Percentiles rank a stretch among this genome's conserved stretches.
These are phyloP conservation scores for Erebia epiphron DNA, from an alignment of 2,888 invertebrate species.

Conservation along the genomic window DNA sequence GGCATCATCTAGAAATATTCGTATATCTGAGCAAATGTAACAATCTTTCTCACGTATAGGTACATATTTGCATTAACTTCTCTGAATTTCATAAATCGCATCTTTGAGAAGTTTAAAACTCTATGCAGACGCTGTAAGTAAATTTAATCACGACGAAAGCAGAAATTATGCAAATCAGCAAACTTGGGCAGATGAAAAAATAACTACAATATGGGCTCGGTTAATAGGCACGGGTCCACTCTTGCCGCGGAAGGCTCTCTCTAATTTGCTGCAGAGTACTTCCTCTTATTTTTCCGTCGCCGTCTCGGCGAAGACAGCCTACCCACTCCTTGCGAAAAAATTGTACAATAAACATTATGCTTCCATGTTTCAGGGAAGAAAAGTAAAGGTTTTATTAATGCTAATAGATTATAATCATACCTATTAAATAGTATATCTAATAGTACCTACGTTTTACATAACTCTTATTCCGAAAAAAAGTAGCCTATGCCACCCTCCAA, in stretches of 20 bases:
- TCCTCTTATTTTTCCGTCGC: slow-evolving; percentile 64
- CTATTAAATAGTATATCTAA: too few relatives aligned
- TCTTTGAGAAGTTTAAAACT: neutral
- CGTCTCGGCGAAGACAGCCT: slow-evolving; percentile 50
- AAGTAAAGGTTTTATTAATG: too few relatives aligned
- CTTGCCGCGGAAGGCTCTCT: slow-evolving; percentile 67
- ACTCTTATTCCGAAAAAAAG: too few relatives aligned
- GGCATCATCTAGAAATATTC: too few relatives aligned
- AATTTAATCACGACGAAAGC: slow-evolving; percentile 40
- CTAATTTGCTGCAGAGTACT: slow-evolving; percentile 72
- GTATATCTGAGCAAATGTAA: neutral
- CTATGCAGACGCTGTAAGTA: neutral
- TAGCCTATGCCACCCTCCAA: too few relatives aligned
- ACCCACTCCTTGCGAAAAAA: slow-evolving; percentile 54
- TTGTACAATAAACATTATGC: slow-evolving; percentile 28
- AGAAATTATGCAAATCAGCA: slow-evolving; percentile 54
- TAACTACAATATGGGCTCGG: slow-evolving; percentile 70
- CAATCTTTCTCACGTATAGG: neutral
- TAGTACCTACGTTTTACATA: too few relatives aligned
- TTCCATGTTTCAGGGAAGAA: too few relatives aligned
- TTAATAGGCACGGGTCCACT: slow-evolving; percentile 71
- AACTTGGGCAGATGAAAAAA: slow-evolving; percentile 66
- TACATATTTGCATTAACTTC: neutral
- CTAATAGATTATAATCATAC: too few relatives aligned
- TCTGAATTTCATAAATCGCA: neutral